Base-by-base conservation (phyloP, 2,888 invertebrate genomes). In the Escarpia spicata region DNA sequence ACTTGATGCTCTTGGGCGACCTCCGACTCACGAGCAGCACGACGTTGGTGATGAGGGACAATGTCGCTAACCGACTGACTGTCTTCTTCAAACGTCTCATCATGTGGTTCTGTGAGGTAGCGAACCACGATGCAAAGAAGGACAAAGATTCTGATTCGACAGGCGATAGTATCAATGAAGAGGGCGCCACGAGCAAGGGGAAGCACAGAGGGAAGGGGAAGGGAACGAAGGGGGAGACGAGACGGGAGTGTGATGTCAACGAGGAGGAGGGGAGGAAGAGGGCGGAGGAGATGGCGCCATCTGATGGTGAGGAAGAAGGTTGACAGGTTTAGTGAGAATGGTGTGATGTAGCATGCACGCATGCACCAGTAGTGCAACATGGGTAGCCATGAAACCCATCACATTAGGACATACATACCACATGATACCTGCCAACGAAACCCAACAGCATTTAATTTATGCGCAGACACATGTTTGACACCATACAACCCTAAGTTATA, bases 31-130 rank as follows among this genome's bases (percentile, higher is more conserved):
- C 93, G 1, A n/a, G 90, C 52, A 93, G 91, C 90, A 31, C 45
- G 45, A 90, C 43, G 43, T 92, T 92, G 31, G 8, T 92, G 26
- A 93, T 93, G 93, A 92, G 93, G n/a, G 43, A 44, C 90, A 89
- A 43, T 31, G 91, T 93, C 43, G 93, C 93, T 10, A 37, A 52
- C n/a, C 90, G 92, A 52, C 43, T 93, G 91, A 9, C 91, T 15
- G 4, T 8, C 45, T 93, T 93, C 92, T 93, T 93, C 93, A 43
- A 45, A 19, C n/a, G n/a, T 4, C 91, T 91, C 44, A 43, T 91
- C 26, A 2, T 12, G 45, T 31, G 15, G 91, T 52, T 91, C 15
- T 44, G 91, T n/a, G 26, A 37, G 19, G 37, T 75, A 15, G 75
- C 75, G 4, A 75, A 75, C n/a, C 75, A 26, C 75, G 75, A 75